Evolutionary conservation across 2,113 vertebrate species (phyloP).

Genomic region (Protobothrops flavoviridis): DNA sequence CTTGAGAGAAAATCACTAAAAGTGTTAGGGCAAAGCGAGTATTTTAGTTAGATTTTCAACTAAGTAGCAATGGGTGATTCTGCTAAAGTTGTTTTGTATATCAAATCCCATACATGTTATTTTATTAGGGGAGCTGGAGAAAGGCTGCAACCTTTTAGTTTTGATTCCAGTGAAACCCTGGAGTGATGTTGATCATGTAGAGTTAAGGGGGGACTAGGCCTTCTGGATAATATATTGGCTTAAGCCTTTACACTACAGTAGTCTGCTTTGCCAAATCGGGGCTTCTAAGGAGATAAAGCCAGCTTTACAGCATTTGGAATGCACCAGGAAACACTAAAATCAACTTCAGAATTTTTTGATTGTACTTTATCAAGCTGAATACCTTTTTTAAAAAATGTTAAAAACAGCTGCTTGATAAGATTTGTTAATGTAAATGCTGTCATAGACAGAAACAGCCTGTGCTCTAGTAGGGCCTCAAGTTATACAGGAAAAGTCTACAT

Average conservation of each 20-base stretch:
- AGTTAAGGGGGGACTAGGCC: background rate
- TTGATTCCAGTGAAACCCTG: background rate
- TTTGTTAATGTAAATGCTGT: background rate
- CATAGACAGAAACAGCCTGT: background rate
- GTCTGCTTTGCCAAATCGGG: background rate
- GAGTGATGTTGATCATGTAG: background rate
- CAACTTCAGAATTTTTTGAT: background rate
- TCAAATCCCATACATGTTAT: background rate
- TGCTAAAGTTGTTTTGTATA: background rate
- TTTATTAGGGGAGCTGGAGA: background rate
- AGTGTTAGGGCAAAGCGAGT: background rate
- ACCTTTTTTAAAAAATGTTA: background rate
- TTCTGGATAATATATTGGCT: background rate
- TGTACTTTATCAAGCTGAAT: background rate
- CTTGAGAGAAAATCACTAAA: background rate
- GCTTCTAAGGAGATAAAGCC: background rate
- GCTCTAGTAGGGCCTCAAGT: background rate
- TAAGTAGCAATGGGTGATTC: background rate
- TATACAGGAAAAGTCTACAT: accelerated
- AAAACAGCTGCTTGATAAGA: background rate
- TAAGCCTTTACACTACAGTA: background rate
- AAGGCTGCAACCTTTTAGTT: background rate
- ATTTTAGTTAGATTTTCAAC: background rate
- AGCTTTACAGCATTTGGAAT: background rate
- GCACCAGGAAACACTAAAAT: background rate